Percentiles rank a stretch among this genome's conserved stretches.
Conservation (phyloP, 2,113 vertebrate genomes). For the Hypocryptadius cinnamomeus region DNA sequence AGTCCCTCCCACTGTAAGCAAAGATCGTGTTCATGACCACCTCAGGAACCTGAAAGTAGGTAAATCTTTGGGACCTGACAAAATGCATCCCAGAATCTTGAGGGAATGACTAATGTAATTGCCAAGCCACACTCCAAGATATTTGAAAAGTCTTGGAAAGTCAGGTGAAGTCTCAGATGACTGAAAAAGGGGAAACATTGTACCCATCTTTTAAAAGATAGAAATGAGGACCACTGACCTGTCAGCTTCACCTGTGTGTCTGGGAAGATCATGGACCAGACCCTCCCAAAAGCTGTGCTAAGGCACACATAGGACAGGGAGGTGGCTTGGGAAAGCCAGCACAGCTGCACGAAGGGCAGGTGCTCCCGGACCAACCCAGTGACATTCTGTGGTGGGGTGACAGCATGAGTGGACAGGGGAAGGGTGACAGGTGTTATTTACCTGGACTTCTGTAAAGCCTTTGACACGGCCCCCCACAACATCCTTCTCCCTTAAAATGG, state of each 20-base stretch:
- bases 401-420: neutral
- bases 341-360: neutral
- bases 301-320: accelerated
- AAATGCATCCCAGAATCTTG: neutral
- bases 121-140: neutral
- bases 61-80: neutral
- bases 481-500: neutral
- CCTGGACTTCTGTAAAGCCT: neutral
- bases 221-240: neutral
- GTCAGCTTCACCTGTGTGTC: neutral
- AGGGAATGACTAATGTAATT: neutral
- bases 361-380: neutral
- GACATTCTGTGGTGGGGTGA: neutral
- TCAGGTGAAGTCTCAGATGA: neutral
- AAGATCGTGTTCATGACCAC: neutral
- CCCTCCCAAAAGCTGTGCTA: neutral
- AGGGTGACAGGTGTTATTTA: neutral
- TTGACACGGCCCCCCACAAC: neutral
- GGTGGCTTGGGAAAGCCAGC: accelerated
- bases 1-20: neutral
- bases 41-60: neutral
- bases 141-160: neutral
- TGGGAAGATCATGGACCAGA: neutral
- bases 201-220: neutral
- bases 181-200: neutral